Evolutionary conservation across 2,888 invertebrate genomes (phyloP), one percentile per base, ranked within the genome.

Genomic region (Athetis lepigone): DNA sequence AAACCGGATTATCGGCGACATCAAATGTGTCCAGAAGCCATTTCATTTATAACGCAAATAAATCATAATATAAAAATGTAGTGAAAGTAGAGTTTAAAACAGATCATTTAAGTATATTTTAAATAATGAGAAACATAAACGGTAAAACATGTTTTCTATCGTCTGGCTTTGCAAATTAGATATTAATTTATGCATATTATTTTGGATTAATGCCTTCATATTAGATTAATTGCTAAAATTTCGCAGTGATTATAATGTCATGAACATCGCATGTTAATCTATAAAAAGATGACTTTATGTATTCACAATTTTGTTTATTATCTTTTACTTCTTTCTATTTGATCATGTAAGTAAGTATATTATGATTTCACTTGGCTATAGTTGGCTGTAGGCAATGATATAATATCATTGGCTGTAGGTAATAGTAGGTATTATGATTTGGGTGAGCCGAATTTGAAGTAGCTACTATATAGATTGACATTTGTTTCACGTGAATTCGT

Each of bases 61-160:
- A 56, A 55, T 60, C 25, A 21, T 42, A 63, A 54, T 43, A 46
- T 55, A 60, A 49, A 52, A 55, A 47, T 67, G 7, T 46, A 60
- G 77, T 45, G 79, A 77, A 77, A 77, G 76, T 69, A 33, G 25
- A 8, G 36, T 25, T 45, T 21, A 16, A 54, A 61, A 33, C 47
- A 21, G 63, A 66, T 58, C 37, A 59, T 50, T 62, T n/a, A 4
- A 33, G 3, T 27, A 37, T 63, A 64, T 78, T 68, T 51, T 50
- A 79, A 76, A 70, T 66, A 36, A 61, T 36, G 42, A 46, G 23
- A n/a, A 55, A 19, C 33, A 21, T 43, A 52, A 50, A 57, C 49
- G 29, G 36, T n/a, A 1, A 54, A 61, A 71, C 68, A 59, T 71
- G 69, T 79, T 77, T 75, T 63, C 43, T 55, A 40, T 11, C 21